These are phyloP conservation scores for Halocynthia roretzi DNA, from an alignment of 23 tunicate genomes.

Conservation along the genomic window DNA sequence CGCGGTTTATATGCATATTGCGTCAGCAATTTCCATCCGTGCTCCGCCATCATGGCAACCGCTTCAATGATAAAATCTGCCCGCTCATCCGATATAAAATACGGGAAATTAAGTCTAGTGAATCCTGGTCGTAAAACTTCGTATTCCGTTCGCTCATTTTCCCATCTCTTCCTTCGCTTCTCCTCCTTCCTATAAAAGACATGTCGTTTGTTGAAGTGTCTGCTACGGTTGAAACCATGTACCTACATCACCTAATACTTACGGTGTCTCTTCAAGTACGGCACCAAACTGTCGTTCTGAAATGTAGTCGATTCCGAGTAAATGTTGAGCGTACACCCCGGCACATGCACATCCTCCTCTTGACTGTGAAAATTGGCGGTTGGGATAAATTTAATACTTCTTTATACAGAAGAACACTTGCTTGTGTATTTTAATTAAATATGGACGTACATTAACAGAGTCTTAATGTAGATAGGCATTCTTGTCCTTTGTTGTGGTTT, in stretches of 20 bases:
- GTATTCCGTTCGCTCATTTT: constrained; percentile 50
- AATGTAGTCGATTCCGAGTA: constrained; percentile 71
- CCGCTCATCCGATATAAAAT: constrained; percentile 51
- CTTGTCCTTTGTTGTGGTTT: neutral
- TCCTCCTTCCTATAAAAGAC: constrained; percentile 40
- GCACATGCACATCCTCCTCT: constrained; percentile 99
- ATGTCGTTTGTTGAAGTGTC: neutral
- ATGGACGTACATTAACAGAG: neutral
- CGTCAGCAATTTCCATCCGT: constrained; percentile 84
- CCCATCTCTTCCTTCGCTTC: constrained; percentile 55
- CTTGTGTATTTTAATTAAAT: neutral
- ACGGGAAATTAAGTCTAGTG: constrained; percentile 70
- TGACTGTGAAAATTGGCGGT: constrained; percentile 22
- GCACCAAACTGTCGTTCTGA: constrained; percentile 44
- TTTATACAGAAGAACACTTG: too few relatives aligned
- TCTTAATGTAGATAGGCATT: neutral
- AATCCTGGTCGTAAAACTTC: constrained; percentile 96
- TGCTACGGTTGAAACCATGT: too few relatives aligned
- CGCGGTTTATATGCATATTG: constrained; percentile 80
- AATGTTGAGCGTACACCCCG: constrained; percentile 95
- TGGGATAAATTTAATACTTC: too few relatives aligned
- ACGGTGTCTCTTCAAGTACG: constrained; percentile 72
- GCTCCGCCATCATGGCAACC: constrained; percentile 74
- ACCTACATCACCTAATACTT: neutral
- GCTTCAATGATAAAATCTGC: constrained; percentile 59